Conservation (phyloP, 2,797 vertebrate species). For the Diplodus sargus region DNA sequence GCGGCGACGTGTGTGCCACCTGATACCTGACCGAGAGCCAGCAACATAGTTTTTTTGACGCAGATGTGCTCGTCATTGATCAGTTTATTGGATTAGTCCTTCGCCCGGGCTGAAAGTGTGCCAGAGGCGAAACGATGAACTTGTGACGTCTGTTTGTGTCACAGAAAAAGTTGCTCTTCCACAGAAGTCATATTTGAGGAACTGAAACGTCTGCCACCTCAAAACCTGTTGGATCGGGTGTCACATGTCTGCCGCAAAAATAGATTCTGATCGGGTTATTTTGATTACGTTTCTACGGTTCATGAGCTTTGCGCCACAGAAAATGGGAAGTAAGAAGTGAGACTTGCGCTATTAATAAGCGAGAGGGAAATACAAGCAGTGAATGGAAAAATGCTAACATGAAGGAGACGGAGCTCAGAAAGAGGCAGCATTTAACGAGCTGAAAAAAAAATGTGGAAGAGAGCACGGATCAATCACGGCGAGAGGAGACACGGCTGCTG, state of each 20-base stretch:
- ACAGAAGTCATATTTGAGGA: constrained; percentile 33
- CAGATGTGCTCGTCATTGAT: constrained; percentile 28
- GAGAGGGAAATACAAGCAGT: background rate
- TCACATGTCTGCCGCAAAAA: constrained; percentile 34
- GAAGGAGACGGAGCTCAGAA: background rate
- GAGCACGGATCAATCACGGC: background rate
- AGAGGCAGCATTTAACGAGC: background rate
- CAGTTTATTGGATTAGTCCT: constrained; percentile 26
- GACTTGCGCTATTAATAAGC: constrained; percentile 1
- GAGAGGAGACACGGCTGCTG: constrained; percentile 4
- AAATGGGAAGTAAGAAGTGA: constrained; percentile 27
- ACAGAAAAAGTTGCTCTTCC: background rate
- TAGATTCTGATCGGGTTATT: constrained; percentile 28
- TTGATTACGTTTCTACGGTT: constrained; percentile 9
- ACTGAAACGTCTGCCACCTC: constrained; percentile 29
- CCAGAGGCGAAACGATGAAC: constrained; percentile 12
- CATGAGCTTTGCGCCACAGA: constrained; percentile 18
- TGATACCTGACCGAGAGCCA: constrained; percentile 13
- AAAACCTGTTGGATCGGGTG: constrained; percentile 14
- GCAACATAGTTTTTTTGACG: constrained; percentile 24
- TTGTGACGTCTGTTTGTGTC: background rate
- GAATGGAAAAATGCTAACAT: constrained; percentile 53
- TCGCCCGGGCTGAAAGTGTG: constrained; percentile 2
- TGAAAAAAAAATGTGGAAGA: constrained; percentile 12
- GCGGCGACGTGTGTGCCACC: constrained; percentile 10